Base-by-base conservation (phyloP, 2,888 invertebrate species). In the Xylota segnis region DNA sequence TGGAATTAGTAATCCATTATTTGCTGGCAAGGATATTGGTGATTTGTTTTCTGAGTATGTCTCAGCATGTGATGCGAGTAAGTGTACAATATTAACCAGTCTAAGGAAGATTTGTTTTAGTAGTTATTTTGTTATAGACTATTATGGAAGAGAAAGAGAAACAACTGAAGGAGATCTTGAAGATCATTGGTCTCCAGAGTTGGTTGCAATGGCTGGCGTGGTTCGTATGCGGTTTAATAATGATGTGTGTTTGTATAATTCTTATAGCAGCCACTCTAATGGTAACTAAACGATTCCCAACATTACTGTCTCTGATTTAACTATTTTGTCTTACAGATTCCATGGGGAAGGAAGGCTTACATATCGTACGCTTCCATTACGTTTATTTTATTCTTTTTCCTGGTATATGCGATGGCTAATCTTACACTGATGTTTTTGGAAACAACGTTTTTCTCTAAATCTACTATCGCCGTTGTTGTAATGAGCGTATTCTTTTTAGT, bases 141-240 rank as follows among this genome's bases (percentile, higher is more conserved):
- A 90, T 95, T 23, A 93, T 94, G 0, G 91, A 93, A 47, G 95
- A 95, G 89, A 95, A 95, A 89, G 95, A 95, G 88, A 93, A 93
- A 68, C 93, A 94, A 74, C 89, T 95, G 3, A 92, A 97, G 96
- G 98, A 98, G 93, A 95, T 97, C 0, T 96, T 98, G 96, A 97
- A 97, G 93, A 96, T 98, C 92, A 97, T 97, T 96, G 98, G 98
- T 1, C 92, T 98, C 32, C 94, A 95, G 37, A 95, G 95, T 70
- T 97, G 96, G 95, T 92, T 97, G 87, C 96, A 97, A 89, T 98
- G 98, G 97, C 91, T 94, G 0, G 96, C 97, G 1, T 97, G 97
- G 97, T 97, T 97, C 91, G 93, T 95, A 52, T 96, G 97, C 90
- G 95, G 96, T 75, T 94, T 97, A 88, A 88, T 95, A 4, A 95